Evolutionary conservation across 2,113 vertebrate genomes (phyloP).

Genomic region (Felis chaus): DNA sequence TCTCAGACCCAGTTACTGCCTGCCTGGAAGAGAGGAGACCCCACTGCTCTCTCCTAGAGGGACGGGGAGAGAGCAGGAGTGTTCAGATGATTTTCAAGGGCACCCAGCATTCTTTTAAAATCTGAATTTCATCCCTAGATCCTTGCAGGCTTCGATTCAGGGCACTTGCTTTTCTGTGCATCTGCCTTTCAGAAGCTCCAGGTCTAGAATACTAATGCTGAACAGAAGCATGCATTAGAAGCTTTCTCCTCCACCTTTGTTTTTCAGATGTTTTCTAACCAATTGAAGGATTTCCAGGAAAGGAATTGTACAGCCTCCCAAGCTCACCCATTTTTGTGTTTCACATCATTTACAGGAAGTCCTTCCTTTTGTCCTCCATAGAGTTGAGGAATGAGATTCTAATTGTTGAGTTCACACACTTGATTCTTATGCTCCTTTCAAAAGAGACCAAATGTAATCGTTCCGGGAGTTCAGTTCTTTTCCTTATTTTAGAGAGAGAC

Average conservation of each 20-base stretch:
- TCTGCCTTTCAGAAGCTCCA: neutral
- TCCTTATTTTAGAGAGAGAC: neutral
- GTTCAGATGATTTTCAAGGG: neutral
- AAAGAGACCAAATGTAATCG: neutral
- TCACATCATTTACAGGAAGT: neutral
- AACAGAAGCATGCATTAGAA: neutral
- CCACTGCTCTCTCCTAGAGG: neutral
- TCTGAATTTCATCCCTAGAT: neutral
- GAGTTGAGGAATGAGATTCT: neutral
- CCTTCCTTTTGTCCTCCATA: neutral
- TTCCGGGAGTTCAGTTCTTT: slow-evolving; percentile 27
- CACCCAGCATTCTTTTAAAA: neutral
- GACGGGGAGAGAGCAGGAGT: neutral
- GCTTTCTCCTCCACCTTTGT: neutral
- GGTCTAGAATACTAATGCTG: neutral
- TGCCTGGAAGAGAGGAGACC: neutral
- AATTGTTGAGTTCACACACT: neutral
- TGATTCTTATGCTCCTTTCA: slow-evolving; percentile 10
- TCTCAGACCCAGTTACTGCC: neutral
- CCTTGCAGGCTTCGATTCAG: neutral
- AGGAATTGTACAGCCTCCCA: neutral
- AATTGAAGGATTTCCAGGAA: neutral
- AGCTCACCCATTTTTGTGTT: neutral
- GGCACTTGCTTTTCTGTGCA: neutral
- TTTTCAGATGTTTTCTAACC: neutral